Conservation (phyloP, 2,888 invertebrate species). For the Ferrisia virgata region DNA sequence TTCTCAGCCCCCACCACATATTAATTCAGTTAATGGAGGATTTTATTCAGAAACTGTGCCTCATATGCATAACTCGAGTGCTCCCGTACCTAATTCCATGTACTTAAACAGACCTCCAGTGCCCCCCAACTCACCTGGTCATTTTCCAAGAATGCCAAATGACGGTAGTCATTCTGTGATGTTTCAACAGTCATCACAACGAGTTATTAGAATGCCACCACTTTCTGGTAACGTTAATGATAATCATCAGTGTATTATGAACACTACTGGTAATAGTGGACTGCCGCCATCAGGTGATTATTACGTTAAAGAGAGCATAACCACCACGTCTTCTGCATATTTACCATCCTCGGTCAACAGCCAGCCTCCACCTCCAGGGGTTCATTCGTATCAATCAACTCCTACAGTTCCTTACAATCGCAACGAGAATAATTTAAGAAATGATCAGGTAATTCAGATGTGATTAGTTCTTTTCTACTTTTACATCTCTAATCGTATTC, state of each 20-base stretch:
- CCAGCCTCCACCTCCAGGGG: slow-evolving; percentile 37
- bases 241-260: not conserved
- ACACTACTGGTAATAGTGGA: not conserved
- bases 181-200: not conserved
- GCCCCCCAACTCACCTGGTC: not conserved
- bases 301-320: not conserved
- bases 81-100: not conserved
- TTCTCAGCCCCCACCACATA: not conserved
- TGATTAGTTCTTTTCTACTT: too few species aligned
- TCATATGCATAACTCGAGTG: not conserved
- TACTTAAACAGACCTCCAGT: not conserved
- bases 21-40: not conserved
- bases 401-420: not conserved
- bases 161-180: not conserved
- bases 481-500: too few species aligned
- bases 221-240: not conserved
- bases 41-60: not conserved
- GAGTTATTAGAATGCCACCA: not conserved
- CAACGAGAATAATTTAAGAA: not conserved
- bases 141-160: not conserved
- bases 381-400: not conserved
- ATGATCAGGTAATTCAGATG: not conserved
- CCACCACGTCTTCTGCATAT: not conserved
- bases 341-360: not conserved
- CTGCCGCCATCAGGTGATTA: not conserved